phyloP scores from a whole-genome alignment of 2,113 vertebrate species.

The Perognathus longimembris region DNA sequence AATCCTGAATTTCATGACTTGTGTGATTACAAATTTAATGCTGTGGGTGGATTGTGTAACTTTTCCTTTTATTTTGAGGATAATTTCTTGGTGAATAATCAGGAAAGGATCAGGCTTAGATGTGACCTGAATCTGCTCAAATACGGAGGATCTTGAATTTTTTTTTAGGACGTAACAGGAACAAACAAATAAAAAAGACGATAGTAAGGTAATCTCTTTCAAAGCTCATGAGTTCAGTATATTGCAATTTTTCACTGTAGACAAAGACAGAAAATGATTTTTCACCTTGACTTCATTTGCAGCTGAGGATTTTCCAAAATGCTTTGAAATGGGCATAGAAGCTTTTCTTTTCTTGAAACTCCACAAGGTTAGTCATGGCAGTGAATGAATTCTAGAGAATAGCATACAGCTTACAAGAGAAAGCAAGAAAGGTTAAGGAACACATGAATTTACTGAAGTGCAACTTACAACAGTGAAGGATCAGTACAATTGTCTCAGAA shows the following conservation, averaged over 20 bases:
- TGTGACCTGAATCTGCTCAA: conserved; percentile 58
- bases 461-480: not conserved
- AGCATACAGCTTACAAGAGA: conserved; percentile 1
- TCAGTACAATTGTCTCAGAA: conserved; percentile 10
- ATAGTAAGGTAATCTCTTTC: not conserved
- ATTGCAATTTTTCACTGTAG: conserved; percentile 33
- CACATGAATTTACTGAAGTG: conserved; percentile 30
- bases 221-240: not conserved
- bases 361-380: not conserved
- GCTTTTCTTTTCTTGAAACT: conserved; percentile 38
- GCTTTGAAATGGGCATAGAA: conserved; percentile 16
- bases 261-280: conserved; percentile 49
- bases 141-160: not conserved
- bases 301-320: conserved; percentile 44
- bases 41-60: conserved; percentile 50
- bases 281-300: conserved; percentile 62
- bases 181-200: not conserved
- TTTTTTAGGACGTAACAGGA: conserved; percentile 7
- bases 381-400: not conserved
- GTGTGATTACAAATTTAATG: conserved; percentile 71
- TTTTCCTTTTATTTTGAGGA: conserved; percentile 65
- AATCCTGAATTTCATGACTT: conserved; percentile 70
- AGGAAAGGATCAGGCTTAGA: conserved; percentile 44
- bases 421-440: not conserved
- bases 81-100: conserved; percentile 71